Conservation (phyloP, 2,888 invertebrate genomes). For the Catocala nupta region DNA sequence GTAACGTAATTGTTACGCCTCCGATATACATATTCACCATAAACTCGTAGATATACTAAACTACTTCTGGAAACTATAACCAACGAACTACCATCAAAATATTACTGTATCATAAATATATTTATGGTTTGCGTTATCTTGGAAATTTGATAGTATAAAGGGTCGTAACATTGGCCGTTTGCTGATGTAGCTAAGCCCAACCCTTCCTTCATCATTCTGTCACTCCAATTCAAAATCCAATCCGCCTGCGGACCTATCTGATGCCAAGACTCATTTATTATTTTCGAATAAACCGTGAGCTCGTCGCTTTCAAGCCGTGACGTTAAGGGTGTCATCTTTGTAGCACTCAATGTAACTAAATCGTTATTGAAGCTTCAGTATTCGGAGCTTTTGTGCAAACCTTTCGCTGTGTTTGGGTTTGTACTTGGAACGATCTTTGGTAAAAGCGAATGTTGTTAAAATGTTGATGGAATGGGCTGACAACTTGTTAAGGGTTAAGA, state of each 20-base stretch:
- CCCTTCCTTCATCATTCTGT: conserved; percentile 66
- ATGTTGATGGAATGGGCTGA: no score
- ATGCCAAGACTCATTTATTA: conserved; percentile 58
- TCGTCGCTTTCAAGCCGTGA: conserved; percentile 9
- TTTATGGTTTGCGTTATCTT: conserved; percentile 22
- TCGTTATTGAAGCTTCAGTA: not conserved
- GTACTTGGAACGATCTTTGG: no score
- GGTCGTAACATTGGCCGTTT: conserved; percentile 25
- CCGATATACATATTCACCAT: no score
- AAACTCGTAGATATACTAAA: not conserved
- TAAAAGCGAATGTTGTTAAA: no score
- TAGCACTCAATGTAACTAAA: not conserved
- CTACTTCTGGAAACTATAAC: not conserved
- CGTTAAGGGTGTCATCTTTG: conserved; percentile 2
- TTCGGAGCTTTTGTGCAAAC: not conserved
- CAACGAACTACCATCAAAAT: not conserved
- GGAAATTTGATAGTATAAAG: conserved; percentile 30
- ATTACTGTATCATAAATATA: conserved; percentile 13
- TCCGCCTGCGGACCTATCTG: conserved; percentile 52
- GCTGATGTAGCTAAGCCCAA: conserved; percentile 37
- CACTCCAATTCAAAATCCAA: conserved; percentile 66
- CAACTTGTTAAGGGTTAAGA: no score
- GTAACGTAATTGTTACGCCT: no score
- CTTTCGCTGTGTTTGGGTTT: no score
- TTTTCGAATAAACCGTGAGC: conserved; percentile 22